phyloP scores from a whole-genome alignment of 2,797 vertebrate genomes.

The Mormyrus proboscirostris region DNA sequence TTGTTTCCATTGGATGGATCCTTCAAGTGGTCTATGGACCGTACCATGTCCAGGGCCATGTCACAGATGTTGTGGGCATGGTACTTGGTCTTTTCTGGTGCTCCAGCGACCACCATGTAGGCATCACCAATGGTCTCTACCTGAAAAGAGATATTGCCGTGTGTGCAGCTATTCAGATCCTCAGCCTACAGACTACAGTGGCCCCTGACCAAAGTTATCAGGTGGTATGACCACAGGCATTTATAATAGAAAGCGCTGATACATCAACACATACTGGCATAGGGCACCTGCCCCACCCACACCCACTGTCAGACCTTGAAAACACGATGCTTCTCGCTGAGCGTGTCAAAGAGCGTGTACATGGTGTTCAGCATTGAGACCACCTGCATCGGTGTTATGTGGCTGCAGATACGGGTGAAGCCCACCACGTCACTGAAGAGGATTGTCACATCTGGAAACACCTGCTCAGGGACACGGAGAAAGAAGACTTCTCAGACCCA shows the following conservation, averaged over 20 bases:
- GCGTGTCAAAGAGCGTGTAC: slow-evolving; percentile 66
- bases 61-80: slow-evolving; percentile 69
- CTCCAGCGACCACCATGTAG: slow-evolving; percentile 65
- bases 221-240: neutral
- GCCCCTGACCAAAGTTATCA: neutral
- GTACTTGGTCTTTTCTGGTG: slow-evolving; percentile 67
- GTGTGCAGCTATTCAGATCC: neutral
- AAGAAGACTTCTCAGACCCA: neutral
- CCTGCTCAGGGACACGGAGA: slow-evolving; percentile 39
- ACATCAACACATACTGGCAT: neutral
- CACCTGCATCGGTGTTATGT: slow-evolving; percentile 66
- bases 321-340: slow-evolving; percentile 66
- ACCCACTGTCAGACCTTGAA: slow-evolving; percentile 55
- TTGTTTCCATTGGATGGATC: slow-evolving; percentile 66
- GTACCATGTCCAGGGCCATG: slow-evolving; percentile 68
- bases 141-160: slow-evolving; percentile 33
- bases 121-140: slow-evolving; percentile 67
- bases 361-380: slow-evolving; percentile 69
- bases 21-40: slow-evolving; percentile 66
- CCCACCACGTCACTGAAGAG: slow-evolving; percentile 67
- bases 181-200: neutral
- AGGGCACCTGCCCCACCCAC: neutral
- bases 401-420: slow-evolving; percentile 67
- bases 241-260: neutral
- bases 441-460: slow-evolving; percentile 67